Base-by-base conservation (phyloP, 2,888 invertebrate species). In the Cremastinae sp. region DNA sequence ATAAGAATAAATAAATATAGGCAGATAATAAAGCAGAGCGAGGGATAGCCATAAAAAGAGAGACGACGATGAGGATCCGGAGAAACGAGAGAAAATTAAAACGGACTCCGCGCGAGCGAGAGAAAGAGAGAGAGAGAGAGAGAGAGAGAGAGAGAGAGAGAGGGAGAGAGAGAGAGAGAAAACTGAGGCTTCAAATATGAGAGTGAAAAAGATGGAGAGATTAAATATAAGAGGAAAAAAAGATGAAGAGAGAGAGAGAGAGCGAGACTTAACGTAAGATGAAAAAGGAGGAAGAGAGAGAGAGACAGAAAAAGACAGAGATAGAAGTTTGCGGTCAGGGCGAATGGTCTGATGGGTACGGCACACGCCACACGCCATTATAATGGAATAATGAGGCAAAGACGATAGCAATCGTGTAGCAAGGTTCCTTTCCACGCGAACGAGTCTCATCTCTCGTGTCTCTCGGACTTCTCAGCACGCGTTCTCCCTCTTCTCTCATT, bases 351-450 rank as follows among this genome's bases (percentile, higher is more conserved):
- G 79, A 75, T 77, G 85, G 84, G 84, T 84, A 87, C 83, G 88
- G 87, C 88, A 88, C 88, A 87, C 87, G 88, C 87, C 88, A 88
- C 87, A 88, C 87, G 87, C 88, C 87, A 87, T 86, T 82, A 82
- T 87, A 87, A 88, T 88, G 85, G 86, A 87, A 87, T 88, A 88
- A 88, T 88, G 87, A 88, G 88, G 85, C 86, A 86, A 87, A 87
- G 85, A 86, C 87, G 87, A 87, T 87, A 87, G 86, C 85, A 87
- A 87, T 88, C 87, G 85, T 85, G 84, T 82, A 83, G 81, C 73
- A 83, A 81, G 84, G 83, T 84, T 85, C 84, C 86, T 86, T 85
- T 86, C 84, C 83, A 83, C 83, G 83, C 84, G 82, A 80, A 80
- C 76, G 79, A 72, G 78, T 75, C 75, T 76, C 76, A 74, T 79